A percentile compares a stretch with the other conserved stretches of the same genome.
Evolutionary conservation across 1,140 invertebrate species (phyloP).

Genomic region (Druon quercuslanigerum): DNA sequence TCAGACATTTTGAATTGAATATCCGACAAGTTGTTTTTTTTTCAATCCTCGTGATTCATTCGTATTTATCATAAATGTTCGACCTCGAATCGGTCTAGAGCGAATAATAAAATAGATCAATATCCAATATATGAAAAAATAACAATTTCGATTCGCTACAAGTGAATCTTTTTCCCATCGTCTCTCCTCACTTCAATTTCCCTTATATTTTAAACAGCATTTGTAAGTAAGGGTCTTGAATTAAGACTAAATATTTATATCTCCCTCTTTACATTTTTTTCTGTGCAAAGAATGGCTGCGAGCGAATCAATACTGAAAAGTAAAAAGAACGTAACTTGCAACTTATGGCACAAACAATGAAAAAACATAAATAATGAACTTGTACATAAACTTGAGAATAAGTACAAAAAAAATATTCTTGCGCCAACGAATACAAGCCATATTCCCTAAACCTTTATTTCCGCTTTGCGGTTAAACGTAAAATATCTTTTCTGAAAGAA

Average conservation of each 20-base stretch:
- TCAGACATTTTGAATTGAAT: constrained; percentile 25
- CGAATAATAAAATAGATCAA: constrained; percentile 45
- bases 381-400: not conserved
- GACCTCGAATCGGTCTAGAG: constrained; percentile 17
- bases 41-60: constrained; percentile 30
- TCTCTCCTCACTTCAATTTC: not conserved
- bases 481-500: constrained; percentile 1
- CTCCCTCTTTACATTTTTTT: not conserved
- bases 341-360: not conserved
- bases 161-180: not conserved
- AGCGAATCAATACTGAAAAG: constrained; percentile 26
- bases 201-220: not conserved
- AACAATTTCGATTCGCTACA: constrained; percentile 38
- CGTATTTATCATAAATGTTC: not conserved
- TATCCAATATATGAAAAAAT: constrained; percentile 46
- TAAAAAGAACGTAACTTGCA: constrained; percentile 2
- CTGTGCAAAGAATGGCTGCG: constrained; percentile 1
- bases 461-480: not conserved
- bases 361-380: not conserved
- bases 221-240: not conserved
- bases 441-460: not conserved
- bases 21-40: constrained; percentile 3
- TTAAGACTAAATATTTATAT: constrained; percentile 15
- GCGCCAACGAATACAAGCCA: not conserved
- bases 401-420: not conserved